These are phyloP conservation scores for Amblyjoppa proteus DNA, from an alignment of 2,888 invertebrate genomes.

Conservation along the genomic window DNA sequence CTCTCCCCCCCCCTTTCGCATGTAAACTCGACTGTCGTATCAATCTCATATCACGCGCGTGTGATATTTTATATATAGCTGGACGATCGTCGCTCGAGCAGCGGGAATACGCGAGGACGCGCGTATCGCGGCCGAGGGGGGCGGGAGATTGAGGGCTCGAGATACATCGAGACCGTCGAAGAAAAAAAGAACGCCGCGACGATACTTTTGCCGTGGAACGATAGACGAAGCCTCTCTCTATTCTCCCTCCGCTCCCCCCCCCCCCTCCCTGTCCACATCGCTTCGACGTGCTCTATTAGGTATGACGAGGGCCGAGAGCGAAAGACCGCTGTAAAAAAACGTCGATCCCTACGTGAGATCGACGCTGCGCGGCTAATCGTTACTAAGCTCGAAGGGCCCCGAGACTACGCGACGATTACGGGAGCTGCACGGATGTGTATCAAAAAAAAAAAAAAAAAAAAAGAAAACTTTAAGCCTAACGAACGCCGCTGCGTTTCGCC, in stretches of 20 bases:
- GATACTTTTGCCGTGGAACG: neutral
- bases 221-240: constrained; percentile 16
- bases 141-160: neutral
- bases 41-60: constrained; percentile 49
- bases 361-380: constrained; percentile 30
- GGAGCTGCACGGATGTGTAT: constrained; percentile 18
- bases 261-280: constrained; percentile 11
- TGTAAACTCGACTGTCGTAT: constrained; percentile 44
- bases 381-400: neutral
- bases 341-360: constrained; percentile 38
- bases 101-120: neutral
- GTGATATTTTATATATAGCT: constrained; percentile 19
- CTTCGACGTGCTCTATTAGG: constrained; percentile 49
- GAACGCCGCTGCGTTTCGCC: constrained; percentile 16
- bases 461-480: constrained; percentile 7
- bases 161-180: neutral
- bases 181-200: constrained; percentile 26
- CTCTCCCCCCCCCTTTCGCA: neutral
- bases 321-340: constrained; percentile 28
- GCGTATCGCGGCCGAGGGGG: neutral
- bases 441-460: constrained; percentile 19
- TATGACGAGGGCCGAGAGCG: constrained; percentile 25
- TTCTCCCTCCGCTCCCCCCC: neutral
- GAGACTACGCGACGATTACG: constrained; percentile 25
- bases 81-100: constrained; percentile 22